These are phyloP conservation scores for Tauraco hartlaubi DNA, from an alignment of 2,797 vertebrate species.

Conservation along the genomic window DNA sequence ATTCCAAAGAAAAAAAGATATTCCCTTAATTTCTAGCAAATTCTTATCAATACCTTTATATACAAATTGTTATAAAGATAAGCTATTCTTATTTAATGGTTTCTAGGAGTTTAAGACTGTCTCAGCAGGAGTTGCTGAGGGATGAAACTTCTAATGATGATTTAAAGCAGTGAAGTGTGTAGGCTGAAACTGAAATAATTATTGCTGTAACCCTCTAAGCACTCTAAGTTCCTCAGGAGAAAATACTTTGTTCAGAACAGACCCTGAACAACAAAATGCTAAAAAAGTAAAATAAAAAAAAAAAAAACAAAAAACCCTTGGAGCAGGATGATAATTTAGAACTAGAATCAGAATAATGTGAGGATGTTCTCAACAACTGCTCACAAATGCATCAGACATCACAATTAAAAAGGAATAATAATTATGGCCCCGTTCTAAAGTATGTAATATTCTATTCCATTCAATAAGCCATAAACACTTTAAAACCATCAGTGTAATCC, in stretches of 20 bases:
- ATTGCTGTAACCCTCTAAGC: conserved; percentile 73
- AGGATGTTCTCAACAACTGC: conserved; percentile 60
- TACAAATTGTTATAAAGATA: conserved; percentile 24
- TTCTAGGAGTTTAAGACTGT: conserved; percentile 61
- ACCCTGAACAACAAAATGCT: conserved; percentile 63
- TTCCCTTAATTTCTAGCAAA: conserved; percentile 14
- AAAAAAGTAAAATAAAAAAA: conserved; percentile 55
- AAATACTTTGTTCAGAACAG: conserved; percentile 68
- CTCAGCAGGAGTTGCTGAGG: conserved; percentile 71
- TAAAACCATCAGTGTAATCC: conserved; percentile 67
- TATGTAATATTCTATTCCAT: conserved; percentile 66
- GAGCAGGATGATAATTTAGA: conserved; percentile 60
- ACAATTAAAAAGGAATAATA: conserved; percentile 70
- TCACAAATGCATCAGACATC: conserved; percentile 72
- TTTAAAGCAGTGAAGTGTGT: conserved; percentile 76
- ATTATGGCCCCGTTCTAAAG: conserved; percentile 59
- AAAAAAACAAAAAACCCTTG: background rate
- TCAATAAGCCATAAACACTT: conserved; percentile 67
- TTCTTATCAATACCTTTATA: conserved; percentile 42
- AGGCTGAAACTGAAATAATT: conserved; percentile 75
- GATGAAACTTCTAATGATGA: conserved; percentile 75
- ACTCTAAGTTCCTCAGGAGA: conserved; percentile 66
- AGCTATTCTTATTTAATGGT: conserved; percentile 57
- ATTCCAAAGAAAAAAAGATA: background rate
- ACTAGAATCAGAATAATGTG: conserved; percentile 48